phyloP scores from a whole-genome alignment of 2,113 vertebrate genomes.

The Gopherus evgoodei region DNA sequence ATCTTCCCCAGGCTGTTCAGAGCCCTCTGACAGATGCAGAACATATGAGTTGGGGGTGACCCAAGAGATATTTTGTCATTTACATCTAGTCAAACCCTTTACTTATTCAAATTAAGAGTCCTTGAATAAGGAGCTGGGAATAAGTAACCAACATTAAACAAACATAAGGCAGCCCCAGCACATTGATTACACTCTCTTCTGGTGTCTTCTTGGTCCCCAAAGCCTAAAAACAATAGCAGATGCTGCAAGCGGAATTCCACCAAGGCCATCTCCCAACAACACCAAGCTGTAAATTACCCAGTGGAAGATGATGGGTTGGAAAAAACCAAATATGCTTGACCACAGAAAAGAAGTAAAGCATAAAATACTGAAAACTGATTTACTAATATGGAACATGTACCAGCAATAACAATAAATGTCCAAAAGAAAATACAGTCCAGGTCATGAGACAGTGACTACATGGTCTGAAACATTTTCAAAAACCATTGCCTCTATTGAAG shows the following conservation, averaged over 20 bases:
- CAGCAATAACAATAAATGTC: background rate
- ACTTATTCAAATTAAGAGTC: background rate
- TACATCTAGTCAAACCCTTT: background rate
- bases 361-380: background rate
- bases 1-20: background rate
- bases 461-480: background rate
- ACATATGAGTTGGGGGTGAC: background rate
- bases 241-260: background rate
- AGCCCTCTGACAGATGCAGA: background rate
- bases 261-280: background rate
- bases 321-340: background rate
- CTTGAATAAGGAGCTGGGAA: background rate
- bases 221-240: background rate
- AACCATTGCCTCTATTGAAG: background rate
- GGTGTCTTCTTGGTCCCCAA: background rate
- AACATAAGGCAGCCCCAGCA: background rate
- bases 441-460: background rate
- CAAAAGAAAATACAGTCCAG: background rate
- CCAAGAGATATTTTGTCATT: background rate
- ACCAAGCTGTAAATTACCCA: background rate
- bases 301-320: background rate
- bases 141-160: background rate
- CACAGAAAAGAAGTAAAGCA: background rate
- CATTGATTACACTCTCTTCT: background rate
- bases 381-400: background rate